Percentiles rank a stretch among this genome's conserved stretches.
These are phyloP conservation scores for Rhegmatorhina hoffmannsi DNA, from an alignment of 2,113 vertebrate species.

Conservation along the genomic window DNA sequence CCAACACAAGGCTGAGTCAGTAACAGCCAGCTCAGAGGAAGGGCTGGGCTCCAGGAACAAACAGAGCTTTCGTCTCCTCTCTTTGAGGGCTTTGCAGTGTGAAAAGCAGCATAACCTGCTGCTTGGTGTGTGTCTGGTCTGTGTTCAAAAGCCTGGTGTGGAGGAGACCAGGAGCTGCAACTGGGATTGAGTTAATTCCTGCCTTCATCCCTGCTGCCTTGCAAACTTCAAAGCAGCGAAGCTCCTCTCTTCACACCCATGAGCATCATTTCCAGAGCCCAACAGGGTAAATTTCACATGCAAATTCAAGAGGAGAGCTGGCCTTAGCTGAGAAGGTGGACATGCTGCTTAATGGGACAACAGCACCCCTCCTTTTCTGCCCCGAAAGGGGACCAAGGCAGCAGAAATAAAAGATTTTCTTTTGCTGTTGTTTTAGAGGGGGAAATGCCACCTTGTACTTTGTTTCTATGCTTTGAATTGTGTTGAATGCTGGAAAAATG, in stretches of 20 bases:
- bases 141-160: slow-evolving; percentile 40
- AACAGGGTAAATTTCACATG: slow-evolving; percentile 75
- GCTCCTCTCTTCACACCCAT: slow-evolving; percentile 45
- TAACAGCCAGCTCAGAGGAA: slow-evolving; percentile 40
- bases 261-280: slow-evolving; percentile 51
- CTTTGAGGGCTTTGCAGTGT: slow-evolving; percentile 6
- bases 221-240: slow-evolving; percentile 60
- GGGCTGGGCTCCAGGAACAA: slow-evolving; percentile 38
- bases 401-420: not conserved
- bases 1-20: slow-evolving; percentile 22
- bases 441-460: not conserved
- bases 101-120: not conserved
- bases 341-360: slow-evolving; percentile 25
- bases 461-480: not conserved
- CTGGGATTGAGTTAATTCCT: slow-evolving; percentile 52
- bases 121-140: slow-evolving; percentile 16
- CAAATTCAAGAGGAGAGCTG: slow-evolving; percentile 35
- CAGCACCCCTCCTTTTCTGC: not conserved
- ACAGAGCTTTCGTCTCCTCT: not conserved
- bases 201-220: slow-evolving; percentile 46
- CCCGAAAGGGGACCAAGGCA: not conserved
- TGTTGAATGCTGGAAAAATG: not conserved
- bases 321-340: slow-evolving; percentile 38
- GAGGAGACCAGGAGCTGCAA: slow-evolving; percentile 30
- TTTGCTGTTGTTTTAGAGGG: not conserved